Conservation (phyloP, 2,888 invertebrate species). For the Xestia sexstrigata region DNA sequence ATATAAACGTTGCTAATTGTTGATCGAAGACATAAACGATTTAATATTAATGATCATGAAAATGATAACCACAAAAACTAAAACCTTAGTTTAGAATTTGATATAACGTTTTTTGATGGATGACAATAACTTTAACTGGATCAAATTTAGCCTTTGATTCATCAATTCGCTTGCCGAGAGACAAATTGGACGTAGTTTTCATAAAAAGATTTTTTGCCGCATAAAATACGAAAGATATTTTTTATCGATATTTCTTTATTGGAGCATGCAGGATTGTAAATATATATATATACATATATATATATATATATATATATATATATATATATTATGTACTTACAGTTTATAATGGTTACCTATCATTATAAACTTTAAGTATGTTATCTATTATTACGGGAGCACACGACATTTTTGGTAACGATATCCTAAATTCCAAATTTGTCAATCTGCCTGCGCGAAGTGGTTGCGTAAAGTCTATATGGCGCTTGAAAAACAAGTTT, state of each 20-base stretch:
- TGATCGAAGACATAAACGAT: not conserved
- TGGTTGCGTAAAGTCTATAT: no score
- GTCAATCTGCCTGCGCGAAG: no score
- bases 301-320: no score
- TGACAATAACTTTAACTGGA: conserved; percentile 35
- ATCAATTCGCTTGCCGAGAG: conserved; percentile 41
- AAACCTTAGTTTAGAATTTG: conserved; percentile 18
- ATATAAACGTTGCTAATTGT: no score
- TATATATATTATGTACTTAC: no score
- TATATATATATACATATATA: no score
- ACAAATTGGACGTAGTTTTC: conserved; percentile 36
- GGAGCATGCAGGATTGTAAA: not conserved
- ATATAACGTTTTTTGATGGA: conserved; percentile 48
- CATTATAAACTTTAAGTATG: no score
- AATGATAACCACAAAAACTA: not conserved
- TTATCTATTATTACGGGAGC: no score
- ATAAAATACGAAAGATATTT: conserved; percentile 6
- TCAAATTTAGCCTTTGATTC: conserved; percentile 49
- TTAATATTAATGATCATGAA: not conserved
- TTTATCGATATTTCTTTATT: conserved; percentile 14
- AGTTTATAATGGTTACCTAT: not conserved
- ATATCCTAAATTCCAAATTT: no score
- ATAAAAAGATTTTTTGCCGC: conserved; percentile 24
- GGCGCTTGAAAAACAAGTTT: no score
- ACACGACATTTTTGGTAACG: no score